Evolutionary conservation across 2,113 vertebrate genomes (phyloP).

Genomic region (Ageneiosus marmoratus): DNA sequence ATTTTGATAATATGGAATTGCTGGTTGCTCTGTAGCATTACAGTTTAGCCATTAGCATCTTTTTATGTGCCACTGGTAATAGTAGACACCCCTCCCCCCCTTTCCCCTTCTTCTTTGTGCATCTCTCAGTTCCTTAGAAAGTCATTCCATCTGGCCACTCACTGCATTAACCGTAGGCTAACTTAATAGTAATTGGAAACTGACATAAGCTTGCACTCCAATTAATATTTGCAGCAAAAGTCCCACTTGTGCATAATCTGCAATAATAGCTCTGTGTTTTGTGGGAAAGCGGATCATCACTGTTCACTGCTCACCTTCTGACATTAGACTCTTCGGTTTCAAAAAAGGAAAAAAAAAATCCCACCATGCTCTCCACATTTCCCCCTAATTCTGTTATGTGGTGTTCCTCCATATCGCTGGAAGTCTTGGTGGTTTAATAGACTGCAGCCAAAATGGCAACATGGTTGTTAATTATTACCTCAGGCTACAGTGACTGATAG

Average conservation of each 20-base stretch:
- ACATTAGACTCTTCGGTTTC: slow-evolving; percentile 69
- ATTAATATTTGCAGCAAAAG: slow-evolving; percentile 75
- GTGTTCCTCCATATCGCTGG: slow-evolving; percentile 65
- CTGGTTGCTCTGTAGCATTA: not conserved
- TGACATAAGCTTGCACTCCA: slow-evolving; percentile 74
- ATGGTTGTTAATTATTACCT: slow-evolving; percentile 78
- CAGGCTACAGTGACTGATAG: slow-evolving; percentile 67
- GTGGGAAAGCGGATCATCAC: slow-evolving; percentile 69
- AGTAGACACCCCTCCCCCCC: not conserved
- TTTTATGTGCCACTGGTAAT: slow-evolving; percentile 13
- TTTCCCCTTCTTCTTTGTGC: slow-evolving; percentile 2
- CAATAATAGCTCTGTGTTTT: slow-evolving; percentile 77
- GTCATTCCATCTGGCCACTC: slow-evolving; percentile 65
- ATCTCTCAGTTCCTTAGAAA: slow-evolving; percentile 50
- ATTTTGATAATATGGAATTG: too few relatives aligned
- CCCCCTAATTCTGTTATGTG: slow-evolving; percentile 63
- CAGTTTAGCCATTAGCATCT: not conserved
- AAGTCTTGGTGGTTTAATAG: slow-evolving; percentile 78
- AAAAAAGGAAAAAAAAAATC: slow-evolving; percentile 56
- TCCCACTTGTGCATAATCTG: slow-evolving; percentile 73
- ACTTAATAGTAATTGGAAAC: slow-evolving; percentile 82
- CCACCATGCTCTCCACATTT: slow-evolving; percentile 64
- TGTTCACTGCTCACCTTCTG: slow-evolving; percentile 73
- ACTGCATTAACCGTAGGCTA: slow-evolving; percentile 77
- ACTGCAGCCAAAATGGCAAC: slow-evolving; percentile 73